Percentiles rank a stretch among this genome's conserved stretches.
phyloP scores from a whole-genome alignment of 2,888 invertebrate species.

The Holacanthella duospinosa region DNA sequence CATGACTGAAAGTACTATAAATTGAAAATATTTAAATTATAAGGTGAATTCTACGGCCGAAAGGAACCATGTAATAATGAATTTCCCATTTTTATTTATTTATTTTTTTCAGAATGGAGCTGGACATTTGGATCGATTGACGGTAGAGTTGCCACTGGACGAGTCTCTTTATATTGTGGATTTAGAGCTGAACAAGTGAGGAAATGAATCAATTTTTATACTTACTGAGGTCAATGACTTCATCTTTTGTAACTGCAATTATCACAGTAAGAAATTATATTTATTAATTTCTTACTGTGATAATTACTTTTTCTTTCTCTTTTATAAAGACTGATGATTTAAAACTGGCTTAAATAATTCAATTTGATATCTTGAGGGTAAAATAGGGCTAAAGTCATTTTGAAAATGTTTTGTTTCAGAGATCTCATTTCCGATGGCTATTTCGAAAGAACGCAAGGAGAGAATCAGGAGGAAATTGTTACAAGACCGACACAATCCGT shows the following conservation, averaged over 20 bases:
- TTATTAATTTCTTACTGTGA: too few species aligned
- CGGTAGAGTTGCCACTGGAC: conserved; percentile 18
- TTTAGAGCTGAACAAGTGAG: conserved; percentile 54
- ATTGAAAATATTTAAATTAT: too few species aligned
- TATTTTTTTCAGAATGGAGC: conserved; percentile 17
- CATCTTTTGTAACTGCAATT: neutral
- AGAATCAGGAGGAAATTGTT: conserved; percentile 48
- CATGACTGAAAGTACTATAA: too few species aligned
- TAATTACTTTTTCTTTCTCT: too few species aligned
- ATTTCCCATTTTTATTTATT: too few species aligned
- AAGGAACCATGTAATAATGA: too few species aligned
- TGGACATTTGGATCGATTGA: conserved; percentile 17
- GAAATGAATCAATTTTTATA: neutral
- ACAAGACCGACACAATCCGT: conserved; percentile 51
- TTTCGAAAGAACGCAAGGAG: conserved; percentile 50
- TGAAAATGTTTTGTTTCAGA: conserved; percentile 42
- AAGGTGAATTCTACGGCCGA: too few species aligned
- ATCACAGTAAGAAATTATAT: neutral
- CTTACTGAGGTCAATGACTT: neutral
- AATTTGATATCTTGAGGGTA: too few species aligned
- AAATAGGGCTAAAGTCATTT: too few species aligned
- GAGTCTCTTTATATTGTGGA: conserved; percentile 45
- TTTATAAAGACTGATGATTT: too few species aligned
- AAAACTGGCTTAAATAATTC: too few species aligned
- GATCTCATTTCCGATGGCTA: conserved; percentile 60